Percentiles rank a stretch among this genome's conserved stretches.
These are phyloP conservation scores for Diarsia dahlii DNA, from an alignment of 2,888 invertebrate genomes.

Conservation along the genomic window DNA sequence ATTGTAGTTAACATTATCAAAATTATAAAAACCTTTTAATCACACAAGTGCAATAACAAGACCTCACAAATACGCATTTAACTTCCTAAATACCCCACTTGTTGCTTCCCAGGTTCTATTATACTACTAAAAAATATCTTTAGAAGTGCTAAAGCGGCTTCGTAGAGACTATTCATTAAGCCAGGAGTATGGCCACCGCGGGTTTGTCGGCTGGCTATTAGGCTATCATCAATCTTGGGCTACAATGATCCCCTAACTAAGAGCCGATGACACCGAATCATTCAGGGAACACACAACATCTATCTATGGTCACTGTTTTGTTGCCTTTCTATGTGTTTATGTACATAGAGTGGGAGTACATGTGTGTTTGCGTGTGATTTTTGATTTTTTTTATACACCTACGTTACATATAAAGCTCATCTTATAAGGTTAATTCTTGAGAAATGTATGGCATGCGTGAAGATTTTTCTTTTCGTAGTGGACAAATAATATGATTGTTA, in stretches of 20 bases:
- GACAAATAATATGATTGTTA: background rate
- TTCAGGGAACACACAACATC: constrained; percentile 72
- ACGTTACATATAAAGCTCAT: background rate
- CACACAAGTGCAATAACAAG: constrained; percentile 31
- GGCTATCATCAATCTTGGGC: constrained; percentile 83
- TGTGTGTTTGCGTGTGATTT: constrained; percentile 23
- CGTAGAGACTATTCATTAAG: constrained; percentile 53
- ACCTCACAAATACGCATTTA: constrained; percentile 50
- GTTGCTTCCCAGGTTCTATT: constrained; percentile 52
- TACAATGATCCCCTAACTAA: constrained; percentile 86
- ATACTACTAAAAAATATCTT: constrained; percentile 50
- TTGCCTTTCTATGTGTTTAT: constrained; percentile 60
- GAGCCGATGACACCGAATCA: constrained; percentile 79
- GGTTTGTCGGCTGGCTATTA: constrained; percentile 79
- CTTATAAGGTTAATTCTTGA: background rate
- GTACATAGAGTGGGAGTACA: background rate
- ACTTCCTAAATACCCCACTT: constrained; percentile 60
- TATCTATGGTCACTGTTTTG: constrained; percentile 73
- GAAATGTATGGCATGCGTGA: background rate
- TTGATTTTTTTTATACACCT: constrained; percentile 16
- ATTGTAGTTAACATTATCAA: background rate
- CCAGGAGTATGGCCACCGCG: constrained; percentile 55
- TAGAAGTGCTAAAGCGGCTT: constrained; percentile 52
- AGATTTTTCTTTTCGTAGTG: background rate
- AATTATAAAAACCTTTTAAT: constrained; percentile 9